These are phyloP conservation scores for Agrochola lota DNA, from an alignment of 2,888 invertebrate species.

Conservation along the genomic window DNA sequence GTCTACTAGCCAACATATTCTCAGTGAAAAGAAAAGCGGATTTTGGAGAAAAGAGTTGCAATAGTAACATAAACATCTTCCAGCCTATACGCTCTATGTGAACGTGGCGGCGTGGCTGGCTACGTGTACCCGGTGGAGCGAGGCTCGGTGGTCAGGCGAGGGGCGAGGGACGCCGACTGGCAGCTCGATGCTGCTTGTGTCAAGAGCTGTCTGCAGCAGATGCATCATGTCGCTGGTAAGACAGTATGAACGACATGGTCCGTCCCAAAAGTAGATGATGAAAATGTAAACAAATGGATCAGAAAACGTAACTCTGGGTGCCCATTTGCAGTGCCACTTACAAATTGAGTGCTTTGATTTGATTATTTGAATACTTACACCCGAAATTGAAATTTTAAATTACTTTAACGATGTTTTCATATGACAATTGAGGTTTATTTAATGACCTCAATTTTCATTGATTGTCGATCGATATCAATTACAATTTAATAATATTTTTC, in stretches of 20 bases:
- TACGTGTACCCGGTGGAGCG: slow-evolving; percentile 79
- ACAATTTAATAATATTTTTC: neutral
- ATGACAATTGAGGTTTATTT: neutral
- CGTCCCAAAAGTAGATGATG: neutral
- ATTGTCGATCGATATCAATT: too few species aligned
- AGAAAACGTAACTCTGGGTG: neutral
- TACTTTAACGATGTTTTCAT: neutral
- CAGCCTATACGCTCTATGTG: slow-evolving; percentile 78
- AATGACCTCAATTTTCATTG: too few species aligned
- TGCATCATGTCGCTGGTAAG: slow-evolving; percentile 79
- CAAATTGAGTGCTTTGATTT: neutral
- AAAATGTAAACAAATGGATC: neutral
- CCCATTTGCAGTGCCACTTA: neutral
- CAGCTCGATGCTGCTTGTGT: slow-evolving; percentile 79
- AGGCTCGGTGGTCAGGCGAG: slow-evolving; percentile 77
- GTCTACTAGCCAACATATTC: neutral
- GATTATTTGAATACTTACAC: neutral
- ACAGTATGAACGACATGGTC: neutral
- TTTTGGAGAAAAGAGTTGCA: neutral
- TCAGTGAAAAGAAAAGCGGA: neutral
- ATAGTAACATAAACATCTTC: neutral
- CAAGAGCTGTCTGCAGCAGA: slow-evolving; percentile 75
- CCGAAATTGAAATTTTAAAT: neutral
- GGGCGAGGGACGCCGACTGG: slow-evolving; percentile 80
- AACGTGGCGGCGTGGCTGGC: slow-evolving; percentile 78